Conservation (phyloP, 2,797 vertebrate species). For the Chelmon rostratus region DNA sequence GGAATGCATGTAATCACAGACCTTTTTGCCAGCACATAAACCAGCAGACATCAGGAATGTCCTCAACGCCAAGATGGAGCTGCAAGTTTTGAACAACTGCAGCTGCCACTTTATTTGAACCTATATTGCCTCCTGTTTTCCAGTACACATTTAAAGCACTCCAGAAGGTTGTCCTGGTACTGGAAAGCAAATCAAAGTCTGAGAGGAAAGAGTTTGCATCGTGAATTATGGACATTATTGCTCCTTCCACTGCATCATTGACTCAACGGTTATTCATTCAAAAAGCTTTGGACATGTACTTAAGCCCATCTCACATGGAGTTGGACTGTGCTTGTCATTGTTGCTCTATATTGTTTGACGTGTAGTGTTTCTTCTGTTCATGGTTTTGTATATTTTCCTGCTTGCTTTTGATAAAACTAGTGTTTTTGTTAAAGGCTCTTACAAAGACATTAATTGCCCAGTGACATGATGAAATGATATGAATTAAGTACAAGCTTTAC, state of each 20-base stretch:
- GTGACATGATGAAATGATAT: too few species aligned
- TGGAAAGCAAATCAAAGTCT: not conserved
- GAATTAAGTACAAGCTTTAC: too few species aligned
- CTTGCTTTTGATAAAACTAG: too few species aligned
- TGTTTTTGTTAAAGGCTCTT: too few species aligned
- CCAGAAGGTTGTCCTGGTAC: not conserved
- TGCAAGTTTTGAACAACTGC: not conserved
- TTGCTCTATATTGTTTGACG: too few species aligned
- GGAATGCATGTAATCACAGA: not conserved
- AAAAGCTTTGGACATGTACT: not conserved
- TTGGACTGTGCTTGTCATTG: not conserved
- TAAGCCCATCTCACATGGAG: not conserved
- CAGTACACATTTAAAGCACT: not conserved
- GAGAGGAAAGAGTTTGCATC: too few species aligned
- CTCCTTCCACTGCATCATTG: not conserved
- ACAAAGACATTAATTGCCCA: too few species aligned
- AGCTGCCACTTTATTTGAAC: not conserved
- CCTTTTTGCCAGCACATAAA: too few species aligned
- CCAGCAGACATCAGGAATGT: too few species aligned
- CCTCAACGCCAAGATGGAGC: not conserved
- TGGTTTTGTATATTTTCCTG: not conserved
- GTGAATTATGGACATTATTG: not conserved
- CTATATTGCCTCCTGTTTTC: not conserved
- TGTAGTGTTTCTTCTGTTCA: too few species aligned
- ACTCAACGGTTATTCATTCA: not conserved